phyloP scores from a whole-genome alignment of 2,888 invertebrate species.

The Nematopogon swammerdamellus region DNA sequence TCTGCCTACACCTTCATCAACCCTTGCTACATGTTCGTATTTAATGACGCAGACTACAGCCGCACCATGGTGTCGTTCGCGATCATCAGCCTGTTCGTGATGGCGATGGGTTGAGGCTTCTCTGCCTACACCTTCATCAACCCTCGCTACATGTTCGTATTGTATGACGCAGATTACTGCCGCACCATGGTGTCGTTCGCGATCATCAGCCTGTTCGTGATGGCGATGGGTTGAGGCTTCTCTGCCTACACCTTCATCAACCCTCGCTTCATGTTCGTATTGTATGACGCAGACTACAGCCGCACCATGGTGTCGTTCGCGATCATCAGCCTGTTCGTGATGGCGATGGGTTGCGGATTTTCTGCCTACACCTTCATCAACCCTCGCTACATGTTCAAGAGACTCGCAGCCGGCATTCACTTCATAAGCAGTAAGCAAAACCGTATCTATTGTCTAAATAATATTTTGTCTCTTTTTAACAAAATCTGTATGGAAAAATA shows the following conservation, averaged over 20 bases:
- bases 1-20: too few relatives aligned
- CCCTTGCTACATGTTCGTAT: too few relatives aligned
- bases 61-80: too few relatives aligned
- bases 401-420: constrained; percentile 80
- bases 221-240: constrained; percentile 78
- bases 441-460: too few relatives aligned
- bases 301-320: constrained; percentile 83
- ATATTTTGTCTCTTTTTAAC: too few relatives aligned
- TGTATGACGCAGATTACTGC: constrained; percentile 74
- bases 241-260: constrained; percentile 81
- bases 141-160: too few relatives aligned
- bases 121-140: too few relatives aligned
- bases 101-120: too few relatives aligned
- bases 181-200: constrained; percentile 83
- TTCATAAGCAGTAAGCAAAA: constrained; percentile 70
- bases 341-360: constrained; percentile 78
- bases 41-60: too few relatives aligned
- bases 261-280: constrained; percentile 76
- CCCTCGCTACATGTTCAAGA: constrained; percentile 85
- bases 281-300: constrained; percentile 74
- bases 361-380: constrained; percentile 81
- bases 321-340: constrained; percentile 75
- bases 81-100: too few relatives aligned
- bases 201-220: constrained; percentile 75
- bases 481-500: too few relatives aligned